phyloP scores from a whole-genome alignment of 2,797 vertebrate species.

The Avahi laniger region DNA sequence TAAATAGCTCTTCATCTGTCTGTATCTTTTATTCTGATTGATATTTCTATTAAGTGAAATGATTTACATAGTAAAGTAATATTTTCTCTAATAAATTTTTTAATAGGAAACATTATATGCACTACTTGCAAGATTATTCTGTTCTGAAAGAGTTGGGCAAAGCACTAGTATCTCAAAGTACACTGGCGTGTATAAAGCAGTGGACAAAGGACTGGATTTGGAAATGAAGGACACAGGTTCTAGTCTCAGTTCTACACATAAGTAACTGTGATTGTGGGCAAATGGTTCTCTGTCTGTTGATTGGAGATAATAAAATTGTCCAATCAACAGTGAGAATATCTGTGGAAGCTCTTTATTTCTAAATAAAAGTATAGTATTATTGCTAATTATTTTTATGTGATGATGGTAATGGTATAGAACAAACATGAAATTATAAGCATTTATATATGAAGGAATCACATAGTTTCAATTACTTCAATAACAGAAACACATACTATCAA shows the following conservation, averaged over 20 bases:
- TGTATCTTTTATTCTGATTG: background rate
- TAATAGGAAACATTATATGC: background rate
- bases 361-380: background rate
- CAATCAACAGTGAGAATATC: background rate
- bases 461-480: background rate
- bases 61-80: background rate
- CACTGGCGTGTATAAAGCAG: background rate
- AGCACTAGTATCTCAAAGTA: background rate
- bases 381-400: conserved; percentile 21
- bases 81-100: background rate
- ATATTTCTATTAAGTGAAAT: conserved; percentile 22
- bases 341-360: background rate
- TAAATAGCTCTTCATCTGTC: background rate
- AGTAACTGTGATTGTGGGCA: background rate
- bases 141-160: background rate
- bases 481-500: background rate
- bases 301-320: background rate
- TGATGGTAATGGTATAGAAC: background rate
- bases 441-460: background rate
- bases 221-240: background rate
- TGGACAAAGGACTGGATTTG: background rate
- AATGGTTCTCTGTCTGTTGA: background rate
- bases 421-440: background rate
- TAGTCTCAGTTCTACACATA: background rate
- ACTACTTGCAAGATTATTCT: background rate